Evolutionary conservation across 2,888 invertebrate genomes (phyloP), one percentile per base, ranked within the genome.

Genomic region (Diarsia dahlii): DNA sequence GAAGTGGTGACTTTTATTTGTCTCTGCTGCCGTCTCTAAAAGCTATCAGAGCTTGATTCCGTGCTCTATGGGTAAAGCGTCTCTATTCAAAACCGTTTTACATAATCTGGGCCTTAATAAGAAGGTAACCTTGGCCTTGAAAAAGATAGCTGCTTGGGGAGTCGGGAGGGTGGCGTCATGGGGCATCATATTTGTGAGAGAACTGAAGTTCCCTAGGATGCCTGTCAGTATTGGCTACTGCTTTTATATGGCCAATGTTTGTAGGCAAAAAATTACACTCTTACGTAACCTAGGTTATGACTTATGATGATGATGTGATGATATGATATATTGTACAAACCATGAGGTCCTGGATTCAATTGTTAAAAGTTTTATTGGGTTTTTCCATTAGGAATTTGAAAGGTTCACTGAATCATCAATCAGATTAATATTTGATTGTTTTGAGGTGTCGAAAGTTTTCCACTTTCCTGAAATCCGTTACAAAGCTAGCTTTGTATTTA

Each of bases 1-100:
- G 15, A 28, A 58, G 28, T 6, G 6, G 23, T 58, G 15, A 58
- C 4, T 56, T 13, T 58, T 8, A 28, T 15, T 58, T 15, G 6
- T 13, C 0, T 1, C 39, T 39, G 6, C 15, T n/a, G 62, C 12
- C 63, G 12, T n/a, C 39, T 63, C 20, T 45, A 15, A 15, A 20
- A 58, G 6, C 56, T 23, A 23, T 15, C 13, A 13, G 56, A 23
- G 56, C 13, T 13, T 13, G 20, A 13, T 45, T 63, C n/a, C 5
- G 13, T 45, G 45, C 8, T 45, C 63, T 63, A 15, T 63, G 63
- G 45, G 39, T 50, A 48, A 34, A 63, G 28, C 58, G 45, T 48
- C 81, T 50, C 66, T 45, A 64, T 71, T 65, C 28, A 58, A 56
- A 67, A 56, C 18, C 15, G n/a, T 62, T 76, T 80, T 66, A 76